Conservation (phyloP, 2,797 vertebrate genomes). For the Hydrolagus colliei region DNA sequence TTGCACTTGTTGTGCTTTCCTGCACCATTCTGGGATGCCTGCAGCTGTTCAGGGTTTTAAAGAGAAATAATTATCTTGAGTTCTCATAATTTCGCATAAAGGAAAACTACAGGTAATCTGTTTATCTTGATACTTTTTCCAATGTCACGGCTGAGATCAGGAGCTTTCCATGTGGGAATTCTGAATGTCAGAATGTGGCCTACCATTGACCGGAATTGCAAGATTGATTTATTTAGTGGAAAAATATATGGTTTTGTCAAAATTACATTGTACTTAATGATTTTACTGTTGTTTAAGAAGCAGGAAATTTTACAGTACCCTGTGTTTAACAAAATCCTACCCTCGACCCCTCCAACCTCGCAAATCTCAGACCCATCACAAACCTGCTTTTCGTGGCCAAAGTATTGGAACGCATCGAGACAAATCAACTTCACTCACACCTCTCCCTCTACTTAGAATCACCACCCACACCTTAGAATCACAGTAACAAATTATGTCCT, state of each 20-base stretch:
- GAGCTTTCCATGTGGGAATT: background rate
- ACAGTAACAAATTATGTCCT: too few species aligned
- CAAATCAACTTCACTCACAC: too few species aligned
- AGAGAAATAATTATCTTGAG: background rate
- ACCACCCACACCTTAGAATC: too few species aligned
- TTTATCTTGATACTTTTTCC: too few species aligned
- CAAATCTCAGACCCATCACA: too few species aligned
- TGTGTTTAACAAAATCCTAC: too few species aligned
- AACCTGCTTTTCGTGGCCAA: too few species aligned
- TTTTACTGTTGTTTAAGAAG: background rate
- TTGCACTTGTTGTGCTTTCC: background rate
- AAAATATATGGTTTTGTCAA: background rate
- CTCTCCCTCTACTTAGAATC: too few species aligned
- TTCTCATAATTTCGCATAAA: background rate
- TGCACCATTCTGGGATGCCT: background rate
- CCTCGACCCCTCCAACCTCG: too few species aligned
- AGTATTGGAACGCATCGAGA: too few species aligned
- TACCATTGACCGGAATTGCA: background rate
- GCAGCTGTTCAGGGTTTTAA: background rate
- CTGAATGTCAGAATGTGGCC: background rate
- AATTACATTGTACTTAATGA: background rate
- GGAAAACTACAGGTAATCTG: slow-evolving; percentile 2
- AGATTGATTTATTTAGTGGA: background rate
- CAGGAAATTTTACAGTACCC: background rate
- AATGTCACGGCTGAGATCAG: too few species aligned